Evolutionary conservation across 2,797 vertebrate genomes (phyloP), one percentile per base, ranked within the genome.

Genomic region (Hyperoplus immaculatus): DNA sequence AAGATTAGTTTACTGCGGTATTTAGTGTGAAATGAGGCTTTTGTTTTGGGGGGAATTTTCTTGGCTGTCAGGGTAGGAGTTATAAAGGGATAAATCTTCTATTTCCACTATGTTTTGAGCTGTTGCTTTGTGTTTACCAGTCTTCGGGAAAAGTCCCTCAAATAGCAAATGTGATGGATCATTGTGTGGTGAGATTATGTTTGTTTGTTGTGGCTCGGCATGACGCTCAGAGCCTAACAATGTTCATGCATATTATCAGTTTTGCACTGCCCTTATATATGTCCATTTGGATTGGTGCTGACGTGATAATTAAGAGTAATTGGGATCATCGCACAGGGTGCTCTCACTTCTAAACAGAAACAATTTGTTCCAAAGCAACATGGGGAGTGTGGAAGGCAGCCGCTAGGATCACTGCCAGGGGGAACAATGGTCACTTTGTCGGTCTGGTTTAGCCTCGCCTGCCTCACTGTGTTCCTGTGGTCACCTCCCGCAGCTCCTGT

Each of bases 341-440:
- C 41, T 82, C 67, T 71, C 63, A 43, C 76, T 82, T 85, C 75
- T 78, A 76, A 85, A 87, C 71, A 80, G 81, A 91, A 84, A 86
- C 79, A 58, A 75, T 60, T 82, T 88, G 78, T 84, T 61, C 84
- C 89, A 78, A 80, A 86, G 84, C 80, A 84, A 75, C 84, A 76
- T 38, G 57, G 54, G 72, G 78, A 84, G 75, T 73, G 80, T 83
- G 70, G 85, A 87, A 72, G 76, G 88, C 88, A 83, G 84, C 82
- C 75, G 69, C 82, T 59, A 16, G 82, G 83, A 88, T 85, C 72
- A 42, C 63, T 80, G 85, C 85, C 83, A 91, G 81, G 39, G 53
- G 58, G 73, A 91, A 95, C 94, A 95, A 93, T 90, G 73, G 83
- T 62, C 10, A 81, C 90, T 87, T 80, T 95, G 92, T 95, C 87